Conservation (phyloP, 2,797 vertebrate genomes). For the Triplophysa bombifrons region DNA sequence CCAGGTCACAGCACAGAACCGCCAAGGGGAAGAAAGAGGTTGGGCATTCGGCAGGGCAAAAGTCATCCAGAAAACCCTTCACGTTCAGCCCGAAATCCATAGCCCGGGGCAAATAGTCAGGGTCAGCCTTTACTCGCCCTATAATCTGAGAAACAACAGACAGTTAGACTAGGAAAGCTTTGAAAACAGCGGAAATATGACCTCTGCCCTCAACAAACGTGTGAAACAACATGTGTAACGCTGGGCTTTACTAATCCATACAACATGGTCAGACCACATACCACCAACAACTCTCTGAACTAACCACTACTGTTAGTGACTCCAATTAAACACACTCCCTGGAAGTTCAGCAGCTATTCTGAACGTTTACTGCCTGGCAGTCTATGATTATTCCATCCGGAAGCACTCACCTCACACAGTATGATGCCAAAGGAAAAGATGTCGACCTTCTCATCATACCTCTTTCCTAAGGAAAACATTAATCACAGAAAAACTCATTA, state of each 20-base stretch:
- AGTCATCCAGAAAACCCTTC: constrained; percentile 92
- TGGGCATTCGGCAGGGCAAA: constrained; percentile 86
- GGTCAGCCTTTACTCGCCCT: constrained; percentile 93
- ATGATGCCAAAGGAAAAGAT: constrained; percentile 99
- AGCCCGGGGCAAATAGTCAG: constrained; percentile 93
- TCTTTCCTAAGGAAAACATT: constrained; percentile 79
- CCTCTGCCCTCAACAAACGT: not conserved
- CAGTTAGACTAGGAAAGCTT: constrained; percentile 15
- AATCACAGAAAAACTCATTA: not conserved
- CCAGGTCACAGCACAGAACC: constrained; percentile 92
- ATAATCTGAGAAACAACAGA: constrained; percentile 81
- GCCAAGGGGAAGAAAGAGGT: constrained; percentile 91
- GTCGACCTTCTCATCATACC: constrained; percentile 96
- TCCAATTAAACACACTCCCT: constrained; percentile 39
- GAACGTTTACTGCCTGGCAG: not conserved
- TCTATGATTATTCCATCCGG: constrained; percentile 38
- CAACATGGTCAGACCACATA: constrained; percentile 12
- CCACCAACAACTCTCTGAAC: constrained; percentile 41
- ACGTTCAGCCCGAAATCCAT: constrained; percentile 93
- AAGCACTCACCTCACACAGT: constrained; percentile 88
- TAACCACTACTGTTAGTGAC: constrained; percentile 43
- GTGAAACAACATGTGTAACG: too few relatives aligned
- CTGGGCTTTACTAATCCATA: not conserved
- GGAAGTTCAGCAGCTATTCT: constrained; percentile 44
- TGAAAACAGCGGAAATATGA: not conserved